Percentiles rank a stretch among this genome's conserved stretches.
These are phyloP conservation scores for Drosophila mettleri DNA, from an alignment of 2,888 invertebrate species.

Conservation along the genomic window DNA sequence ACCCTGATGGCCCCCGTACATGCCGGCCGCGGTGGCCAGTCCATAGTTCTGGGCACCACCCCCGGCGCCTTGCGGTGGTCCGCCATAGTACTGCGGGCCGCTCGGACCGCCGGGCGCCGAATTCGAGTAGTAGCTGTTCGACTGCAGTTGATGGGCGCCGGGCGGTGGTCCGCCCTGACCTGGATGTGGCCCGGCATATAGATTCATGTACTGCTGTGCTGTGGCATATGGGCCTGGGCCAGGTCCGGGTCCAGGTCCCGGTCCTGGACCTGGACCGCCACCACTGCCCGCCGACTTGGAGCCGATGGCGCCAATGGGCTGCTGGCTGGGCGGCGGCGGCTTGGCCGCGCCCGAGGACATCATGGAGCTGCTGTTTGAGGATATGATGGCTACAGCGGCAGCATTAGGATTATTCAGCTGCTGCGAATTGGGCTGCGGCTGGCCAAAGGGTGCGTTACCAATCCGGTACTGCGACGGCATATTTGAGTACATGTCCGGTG, in stretches of 20 bases:
- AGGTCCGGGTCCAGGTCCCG: slow-evolving; percentile 61
- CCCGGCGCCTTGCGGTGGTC: slow-evolving; percentile 80
- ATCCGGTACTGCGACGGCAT: slow-evolving; percentile 88
- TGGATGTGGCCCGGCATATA: slow-evolving; percentile 84
- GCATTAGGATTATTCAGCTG: slow-evolving; percentile 93
- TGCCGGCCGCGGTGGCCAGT: slow-evolving; percentile 81
- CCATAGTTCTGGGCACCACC: slow-evolving; percentile 84
- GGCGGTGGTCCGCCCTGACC: slow-evolving; percentile 82
- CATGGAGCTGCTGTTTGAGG: slow-evolving; percentile 93
- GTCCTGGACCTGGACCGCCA: slow-evolving; percentile 55
- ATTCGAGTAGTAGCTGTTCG: slow-evolving; percentile 85
- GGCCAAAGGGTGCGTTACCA: slow-evolving; percentile 86
- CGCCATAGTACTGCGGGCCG: slow-evolving; percentile 83
- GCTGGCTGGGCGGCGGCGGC: slow-evolving; percentile 90
- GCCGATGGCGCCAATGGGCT: slow-evolving; percentile 94
- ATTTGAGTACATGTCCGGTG: slow-evolving; percentile 90
- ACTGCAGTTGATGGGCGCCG: slow-evolving; percentile 83
- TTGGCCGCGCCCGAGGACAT: slow-evolving; percentile 94
- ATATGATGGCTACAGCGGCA: slow-evolving; percentile 89
- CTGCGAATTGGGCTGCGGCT: slow-evolving; percentile 88
- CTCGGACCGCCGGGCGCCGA: slow-evolving; percentile 84
- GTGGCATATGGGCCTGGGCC: slow-evolving; percentile 78
- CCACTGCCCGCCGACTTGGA: slow-evolving; percentile 82
- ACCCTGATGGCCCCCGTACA: slow-evolving; percentile 84
- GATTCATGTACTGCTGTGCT: slow-evolving; percentile 84